A percentile compares a stretch with the other conserved stretches of the same genome.
These are phyloP conservation scores for Triops cancriformis DNA, from an alignment of 1,140 invertebrate species.

Conservation along the genomic window DNA sequence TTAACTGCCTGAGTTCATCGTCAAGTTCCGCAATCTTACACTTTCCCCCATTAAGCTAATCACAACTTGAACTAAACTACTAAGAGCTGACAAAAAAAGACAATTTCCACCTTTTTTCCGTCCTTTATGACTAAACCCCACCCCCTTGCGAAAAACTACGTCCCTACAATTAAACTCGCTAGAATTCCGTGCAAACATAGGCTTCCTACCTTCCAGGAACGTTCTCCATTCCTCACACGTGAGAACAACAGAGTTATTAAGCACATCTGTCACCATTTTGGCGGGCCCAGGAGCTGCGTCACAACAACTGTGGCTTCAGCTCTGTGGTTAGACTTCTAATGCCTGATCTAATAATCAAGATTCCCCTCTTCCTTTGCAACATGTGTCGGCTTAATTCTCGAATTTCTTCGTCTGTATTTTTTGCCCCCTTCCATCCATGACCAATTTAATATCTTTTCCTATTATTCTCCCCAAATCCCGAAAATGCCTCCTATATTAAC, in stretches of 20 bases:
- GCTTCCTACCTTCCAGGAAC: neutral
- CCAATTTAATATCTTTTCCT: neutral
- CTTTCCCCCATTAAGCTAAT: too few relatives aligned
- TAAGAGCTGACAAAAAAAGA: too few relatives aligned
- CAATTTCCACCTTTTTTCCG: too few relatives aligned
- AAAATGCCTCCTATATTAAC: neutral
- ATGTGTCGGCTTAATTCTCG: neutral
- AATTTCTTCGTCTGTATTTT: too few relatives aligned
- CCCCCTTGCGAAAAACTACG: too few relatives aligned
- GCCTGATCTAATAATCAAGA: slow-evolving; percentile 1
- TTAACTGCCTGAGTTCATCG: too few relatives aligned
- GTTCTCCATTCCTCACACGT: neutral
- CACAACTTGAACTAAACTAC: too few relatives aligned
- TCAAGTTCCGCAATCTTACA: too few relatives aligned
- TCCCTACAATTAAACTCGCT: too few relatives aligned
- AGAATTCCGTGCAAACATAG: neutral
- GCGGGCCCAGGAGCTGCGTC: neutral
- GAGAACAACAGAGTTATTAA: neutral
- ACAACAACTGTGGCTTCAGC: neutral
- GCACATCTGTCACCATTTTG: neutral
- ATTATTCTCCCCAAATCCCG: neutral
- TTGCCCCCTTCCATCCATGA: neutral
- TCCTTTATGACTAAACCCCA: too few relatives aligned
- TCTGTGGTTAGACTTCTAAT: neutral
- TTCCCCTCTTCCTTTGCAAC: neutral